These are phyloP conservation scores for Yponomeuta sedellus DNA, from an alignment of 2,888 invertebrate species.

Conservation along the genomic window DNA sequence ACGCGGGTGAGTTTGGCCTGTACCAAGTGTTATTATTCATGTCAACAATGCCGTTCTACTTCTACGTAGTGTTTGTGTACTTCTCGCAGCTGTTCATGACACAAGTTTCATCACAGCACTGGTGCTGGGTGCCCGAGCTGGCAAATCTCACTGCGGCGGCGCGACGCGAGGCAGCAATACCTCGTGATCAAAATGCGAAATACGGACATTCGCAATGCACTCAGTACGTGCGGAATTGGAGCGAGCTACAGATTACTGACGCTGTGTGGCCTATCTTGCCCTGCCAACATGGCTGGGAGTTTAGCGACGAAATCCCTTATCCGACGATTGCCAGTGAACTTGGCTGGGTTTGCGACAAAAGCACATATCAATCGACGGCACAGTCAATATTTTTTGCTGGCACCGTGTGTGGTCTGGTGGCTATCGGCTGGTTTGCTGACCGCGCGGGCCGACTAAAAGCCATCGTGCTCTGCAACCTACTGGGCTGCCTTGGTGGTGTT, in stretches of 20 bases:
- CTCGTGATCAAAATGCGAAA: slow-evolving; percentile 14
- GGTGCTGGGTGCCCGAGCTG: slow-evolving; percentile 22
- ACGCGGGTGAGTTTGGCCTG: slow-evolving; percentile 20
- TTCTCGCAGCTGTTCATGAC: slow-evolving; percentile 21
- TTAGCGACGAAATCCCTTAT: slow-evolving; percentile 21
- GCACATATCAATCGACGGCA: slow-evolving; percentile 20
- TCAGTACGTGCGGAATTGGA: slow-evolving; percentile 21
- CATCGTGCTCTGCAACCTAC: slow-evolving; percentile 16
- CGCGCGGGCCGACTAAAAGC: slow-evolving; percentile 18
- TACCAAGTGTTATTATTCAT: slow-evolving; percentile 19
- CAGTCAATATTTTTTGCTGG: slow-evolving; percentile 21
- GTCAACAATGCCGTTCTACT: slow-evolving; percentile 20
- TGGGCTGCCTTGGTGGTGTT: slow-evolving; percentile 18
- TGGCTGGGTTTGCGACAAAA: slow-evolving; percentile 21
- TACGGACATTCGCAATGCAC: slow-evolving; percentile 19
- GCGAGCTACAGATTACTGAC: slow-evolving; percentile 12
- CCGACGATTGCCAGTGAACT: slow-evolving; percentile 20
- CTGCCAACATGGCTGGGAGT: slow-evolving; percentile 23
- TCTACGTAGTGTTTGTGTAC: slow-evolving; percentile 20
- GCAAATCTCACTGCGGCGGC: slow-evolving; percentile 19
- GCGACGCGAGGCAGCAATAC: slow-evolving; percentile 19
- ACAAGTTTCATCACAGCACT: slow-evolving; percentile 19
- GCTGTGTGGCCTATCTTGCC: slow-evolving; percentile 9
- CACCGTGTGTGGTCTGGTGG: slow-evolving; percentile 18
- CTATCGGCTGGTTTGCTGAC: slow-evolving; percentile 21